Conservation (phyloP, 2,113 vertebrate species). For the Rhineura floridana region DNA sequence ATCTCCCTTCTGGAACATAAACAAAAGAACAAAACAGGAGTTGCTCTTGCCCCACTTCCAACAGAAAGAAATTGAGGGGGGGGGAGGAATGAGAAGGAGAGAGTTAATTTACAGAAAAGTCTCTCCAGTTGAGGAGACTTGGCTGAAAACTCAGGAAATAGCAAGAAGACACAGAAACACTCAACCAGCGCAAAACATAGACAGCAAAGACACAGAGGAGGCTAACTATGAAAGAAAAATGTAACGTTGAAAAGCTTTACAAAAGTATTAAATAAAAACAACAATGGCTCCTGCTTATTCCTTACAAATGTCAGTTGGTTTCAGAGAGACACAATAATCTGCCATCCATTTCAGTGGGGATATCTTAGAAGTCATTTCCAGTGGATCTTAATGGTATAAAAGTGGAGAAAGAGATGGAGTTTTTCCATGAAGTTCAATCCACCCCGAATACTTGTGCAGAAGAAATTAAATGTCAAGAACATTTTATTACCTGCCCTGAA, state of each 20-base stretch:
- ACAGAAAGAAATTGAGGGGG: neutral
- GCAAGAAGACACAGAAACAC: neutral
- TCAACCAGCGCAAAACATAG: neutral
- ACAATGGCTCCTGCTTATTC: neutral
- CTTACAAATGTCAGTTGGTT: neutral
- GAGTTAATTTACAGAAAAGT: slow-evolving; percentile 2
- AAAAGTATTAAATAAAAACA: neutral
- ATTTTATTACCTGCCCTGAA: slow-evolving; percentile 53
- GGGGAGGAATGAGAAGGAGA: neutral
- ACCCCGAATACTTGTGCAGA: slow-evolving; percentile 51
- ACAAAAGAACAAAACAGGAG: no score
- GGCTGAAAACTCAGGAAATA: neutral
- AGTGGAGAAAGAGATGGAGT: neutral
- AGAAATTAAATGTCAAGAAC: slow-evolving; percentile 54
- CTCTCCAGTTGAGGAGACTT: neutral
- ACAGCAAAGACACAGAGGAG: neutral
- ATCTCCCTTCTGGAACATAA: no score
- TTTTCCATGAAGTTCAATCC: slow-evolving; percentile 22
- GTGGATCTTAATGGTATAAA: neutral
- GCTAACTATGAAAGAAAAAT: neutral
- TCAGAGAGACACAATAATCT: neutral
- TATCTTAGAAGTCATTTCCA: neutral
- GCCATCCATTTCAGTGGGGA: neutral
- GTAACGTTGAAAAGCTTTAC: neutral
- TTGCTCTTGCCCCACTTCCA: no score